A percentile compares a stretch with the other conserved stretches of the same genome.
These are phyloP conservation scores for Sebastes kiyomatsui DNA, from an alignment of 2,797 vertebrate species.

Conservation along the genomic window DNA sequence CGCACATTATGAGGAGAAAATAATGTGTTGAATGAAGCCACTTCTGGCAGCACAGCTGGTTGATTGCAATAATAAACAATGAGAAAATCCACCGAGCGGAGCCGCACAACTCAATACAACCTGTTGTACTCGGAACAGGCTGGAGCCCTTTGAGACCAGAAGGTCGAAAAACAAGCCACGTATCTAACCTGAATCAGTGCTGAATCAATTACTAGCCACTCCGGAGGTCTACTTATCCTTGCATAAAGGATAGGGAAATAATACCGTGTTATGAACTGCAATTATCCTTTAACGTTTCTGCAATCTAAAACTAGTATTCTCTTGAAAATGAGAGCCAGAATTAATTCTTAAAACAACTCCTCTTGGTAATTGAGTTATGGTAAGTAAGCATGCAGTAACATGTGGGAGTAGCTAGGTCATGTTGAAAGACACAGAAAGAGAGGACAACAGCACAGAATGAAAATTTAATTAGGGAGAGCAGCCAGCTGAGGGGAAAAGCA, in stretches of 20 bases:
- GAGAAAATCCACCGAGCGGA: neutral
- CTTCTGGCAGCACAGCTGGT: neutral
- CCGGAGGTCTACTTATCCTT: neutral
- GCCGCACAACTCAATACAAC: neutral
- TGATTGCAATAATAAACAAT: neutral
- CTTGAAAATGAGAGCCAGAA: neutral
- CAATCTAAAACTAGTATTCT: neutral
- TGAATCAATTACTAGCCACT: neutral
- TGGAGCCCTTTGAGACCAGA: neutral
- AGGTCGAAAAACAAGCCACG: neutral
- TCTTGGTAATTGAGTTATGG: neutral
- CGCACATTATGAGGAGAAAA: neutral
- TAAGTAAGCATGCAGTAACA: neutral
- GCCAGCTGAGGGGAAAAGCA: neutral
- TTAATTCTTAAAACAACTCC: neutral
- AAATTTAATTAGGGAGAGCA: constrained; percentile 24
- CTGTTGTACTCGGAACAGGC: neutral
- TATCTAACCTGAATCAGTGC: neutral
- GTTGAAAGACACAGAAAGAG: constrained; percentile 10
- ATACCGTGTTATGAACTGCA: neutral
- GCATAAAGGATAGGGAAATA: neutral
- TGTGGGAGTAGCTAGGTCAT: constrained; percentile 5
- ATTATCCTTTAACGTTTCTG: neutral
- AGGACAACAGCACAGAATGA: constrained; percentile 6
- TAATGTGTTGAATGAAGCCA: neutral